These are phyloP conservation scores for Collichthys lucidus DNA, from an alignment of 2,113 vertebrate genomes.

Conservation along the genomic window DNA sequence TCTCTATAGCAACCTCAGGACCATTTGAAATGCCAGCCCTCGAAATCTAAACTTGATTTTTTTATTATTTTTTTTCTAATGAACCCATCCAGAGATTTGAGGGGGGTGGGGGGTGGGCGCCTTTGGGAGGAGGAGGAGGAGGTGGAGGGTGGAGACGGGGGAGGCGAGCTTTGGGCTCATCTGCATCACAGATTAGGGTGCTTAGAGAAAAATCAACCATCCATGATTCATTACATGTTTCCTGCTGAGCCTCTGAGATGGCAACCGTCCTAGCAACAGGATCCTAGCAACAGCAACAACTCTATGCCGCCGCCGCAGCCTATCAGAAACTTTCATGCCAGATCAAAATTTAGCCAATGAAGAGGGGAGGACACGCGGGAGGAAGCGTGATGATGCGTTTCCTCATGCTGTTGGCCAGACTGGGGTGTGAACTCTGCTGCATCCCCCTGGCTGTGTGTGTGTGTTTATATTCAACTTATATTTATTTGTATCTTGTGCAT, in stretches of 20 bases:
- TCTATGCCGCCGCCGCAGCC: constrained; percentile 72
- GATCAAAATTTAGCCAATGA: constrained; percentile 82
- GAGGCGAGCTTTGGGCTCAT: constrained; percentile 82
- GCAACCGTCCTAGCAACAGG: constrained; percentile 91
- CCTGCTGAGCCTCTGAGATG: constrained; percentile 87
- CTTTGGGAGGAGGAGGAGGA: constrained; percentile 76
- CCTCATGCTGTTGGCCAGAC: constrained; percentile 48
- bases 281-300: constrained; percentile 91
- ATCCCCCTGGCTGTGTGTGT: neutral
- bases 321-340: constrained; percentile 82
- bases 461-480: neutral
- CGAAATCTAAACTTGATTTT: constrained; percentile 83
- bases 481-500: neutral
- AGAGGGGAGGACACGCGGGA: constrained; percentile 26
- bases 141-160: constrained; percentile 77
- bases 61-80: constrained; percentile 73
- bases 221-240: constrained; percentile 96
- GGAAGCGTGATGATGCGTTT: constrained; percentile 63
- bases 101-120: constrained; percentile 47
- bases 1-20: constrained; percentile 70
- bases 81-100: constrained; percentile 79
- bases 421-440: constrained; percentile 30
- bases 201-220: constrained; percentile 89
- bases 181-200: constrained; percentile 93
- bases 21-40: constrained; percentile 79